Percentiles rank a stretch among this genome's conserved stretches.
Evolutionary conservation across 2,113 vertebrate genomes (phyloP).

Genomic region (Embiotoca jacksoni): DNA sequence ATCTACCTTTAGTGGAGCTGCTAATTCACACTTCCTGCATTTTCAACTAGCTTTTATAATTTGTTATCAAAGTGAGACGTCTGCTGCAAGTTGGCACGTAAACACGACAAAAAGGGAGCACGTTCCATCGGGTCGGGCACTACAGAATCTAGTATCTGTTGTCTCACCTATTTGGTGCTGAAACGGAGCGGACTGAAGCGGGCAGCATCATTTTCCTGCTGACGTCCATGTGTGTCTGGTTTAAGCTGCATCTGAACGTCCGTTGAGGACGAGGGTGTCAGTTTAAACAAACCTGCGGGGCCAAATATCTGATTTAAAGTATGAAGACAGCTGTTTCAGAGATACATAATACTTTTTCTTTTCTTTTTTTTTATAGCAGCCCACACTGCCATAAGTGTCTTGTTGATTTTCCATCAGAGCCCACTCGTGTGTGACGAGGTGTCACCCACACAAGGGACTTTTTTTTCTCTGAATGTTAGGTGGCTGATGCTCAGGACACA

Average conservation of each 20-base stretch:
- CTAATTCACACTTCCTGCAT: not conserved
- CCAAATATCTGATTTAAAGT: not conserved
- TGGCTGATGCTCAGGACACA: slow-evolving; percentile 30
- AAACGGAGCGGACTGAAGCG: slow-evolving; percentile 20
- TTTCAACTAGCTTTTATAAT: not conserved
- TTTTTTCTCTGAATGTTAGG: slow-evolving; percentile 53
- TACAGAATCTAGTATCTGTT: not conserved
- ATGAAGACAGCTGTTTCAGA: too few relatives aligned
- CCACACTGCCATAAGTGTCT: slow-evolving; percentile 23
- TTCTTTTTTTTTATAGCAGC: slow-evolving; percentile 3
- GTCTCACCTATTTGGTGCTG: slow-evolving; percentile 68
- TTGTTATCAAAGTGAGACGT: slow-evolving; percentile 15
- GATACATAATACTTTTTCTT: not conserved
- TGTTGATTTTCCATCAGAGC: slow-evolving; percentile 1
- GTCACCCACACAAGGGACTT: slow-evolving; percentile 75
- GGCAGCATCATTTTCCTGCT: slow-evolving; percentile 76
- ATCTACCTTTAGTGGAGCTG: not conserved
- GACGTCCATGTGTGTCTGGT: slow-evolving; percentile 63
- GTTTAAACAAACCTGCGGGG: not conserved
- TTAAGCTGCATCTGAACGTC: slow-evolving; percentile 21
- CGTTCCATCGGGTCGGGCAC: too few relatives aligned
- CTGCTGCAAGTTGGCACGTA: not conserved
- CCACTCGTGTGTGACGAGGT: not conserved
- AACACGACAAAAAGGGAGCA: not conserved
- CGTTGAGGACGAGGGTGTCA: slow-evolving; percentile 7